These are phyloP conservation scores for Gymnosoma rotundatum DNA, from an alignment of 2,888 invertebrate species.

Conservation along the genomic window DNA sequence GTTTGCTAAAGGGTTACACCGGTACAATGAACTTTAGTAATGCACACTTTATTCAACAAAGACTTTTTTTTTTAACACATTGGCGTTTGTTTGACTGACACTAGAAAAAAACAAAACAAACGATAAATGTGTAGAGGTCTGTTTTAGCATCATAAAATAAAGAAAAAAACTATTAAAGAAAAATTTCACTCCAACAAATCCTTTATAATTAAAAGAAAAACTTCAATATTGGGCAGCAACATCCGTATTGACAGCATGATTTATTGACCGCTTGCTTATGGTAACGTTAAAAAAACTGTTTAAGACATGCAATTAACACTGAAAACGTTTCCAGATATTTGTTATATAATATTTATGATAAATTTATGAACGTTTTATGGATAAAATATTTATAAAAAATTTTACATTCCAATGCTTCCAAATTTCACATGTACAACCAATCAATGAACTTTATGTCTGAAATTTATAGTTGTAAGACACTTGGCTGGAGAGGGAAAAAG, in stretches of 20 bases:
- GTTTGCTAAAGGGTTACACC: conserved; percentile 60
- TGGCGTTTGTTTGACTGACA: conserved; percentile 12
- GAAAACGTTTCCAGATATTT: conserved; percentile 1
- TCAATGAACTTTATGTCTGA: too few species aligned
- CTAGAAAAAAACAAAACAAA: neutral
- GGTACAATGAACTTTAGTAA: conserved; percentile 60
- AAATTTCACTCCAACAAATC: conserved; percentile 47
- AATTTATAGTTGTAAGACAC: too few species aligned
- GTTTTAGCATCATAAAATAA: conserved; percentile 61
- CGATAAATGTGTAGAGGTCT: conserved; percentile 33
- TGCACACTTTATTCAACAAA: conserved; percentile 39
- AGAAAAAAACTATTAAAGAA: conserved; percentile 30
- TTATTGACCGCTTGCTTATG: conserved; percentile 50
- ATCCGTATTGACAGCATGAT: conserved; percentile 39
- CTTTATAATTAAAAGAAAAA: conserved; percentile 38
- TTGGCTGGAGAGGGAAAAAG: too few species aligned
- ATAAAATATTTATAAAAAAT: neutral
- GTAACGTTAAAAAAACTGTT: conserved; percentile 8
- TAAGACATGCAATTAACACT: conserved; percentile 51
- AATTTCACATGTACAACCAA: too few species aligned
- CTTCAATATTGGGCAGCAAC: conserved; percentile 37
- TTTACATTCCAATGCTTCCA: too few species aligned
- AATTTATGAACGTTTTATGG: conserved; percentile 16
- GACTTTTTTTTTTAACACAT: conserved; percentile 48
- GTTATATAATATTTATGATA: conserved; percentile 6